phyloP scores from a whole-genome alignment of 2,113 vertebrate species.

The Proterorhinus semilunaris region DNA sequence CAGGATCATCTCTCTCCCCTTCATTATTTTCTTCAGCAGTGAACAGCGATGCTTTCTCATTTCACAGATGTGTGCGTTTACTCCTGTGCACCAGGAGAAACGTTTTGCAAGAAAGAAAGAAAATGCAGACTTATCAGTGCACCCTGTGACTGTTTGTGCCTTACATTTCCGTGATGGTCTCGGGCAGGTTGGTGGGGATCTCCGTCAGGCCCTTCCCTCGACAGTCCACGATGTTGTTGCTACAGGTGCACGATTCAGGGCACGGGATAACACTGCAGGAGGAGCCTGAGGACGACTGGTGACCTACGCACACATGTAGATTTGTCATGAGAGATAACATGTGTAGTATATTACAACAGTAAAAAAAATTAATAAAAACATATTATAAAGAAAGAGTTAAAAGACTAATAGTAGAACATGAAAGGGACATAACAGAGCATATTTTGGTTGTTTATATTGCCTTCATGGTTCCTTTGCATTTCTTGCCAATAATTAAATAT shows the following conservation, averaged over 20 bases:
- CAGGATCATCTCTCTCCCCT: slow-evolving; percentile 50
- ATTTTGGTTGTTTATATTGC: background rate
- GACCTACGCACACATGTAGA: slow-evolving; percentile 75
- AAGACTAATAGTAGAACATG: too few species aligned
- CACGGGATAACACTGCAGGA: slow-evolving; percentile 97
- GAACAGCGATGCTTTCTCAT: slow-evolving; percentile 68
- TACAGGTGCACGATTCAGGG: slow-evolving; percentile 92
- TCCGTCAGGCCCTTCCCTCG: slow-evolving; percentile 93
- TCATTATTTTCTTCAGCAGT: slow-evolving; percentile 63
- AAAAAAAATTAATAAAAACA: too few species aligned
- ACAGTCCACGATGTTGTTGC: slow-evolving; percentile 98
- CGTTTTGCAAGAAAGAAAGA: slow-evolving; percentile 36
- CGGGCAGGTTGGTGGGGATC: slow-evolving; percentile 95
- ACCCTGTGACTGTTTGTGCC: slow-evolving; percentile 12
- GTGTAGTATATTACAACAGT: too few species aligned
- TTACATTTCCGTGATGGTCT: slow-evolving; percentile 99
- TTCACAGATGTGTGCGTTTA: slow-evolving; percentile 74
- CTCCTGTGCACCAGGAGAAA: slow-evolving; percentile 45
- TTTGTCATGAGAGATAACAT: slow-evolving; percentile 8
- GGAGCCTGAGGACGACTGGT: slow-evolving; percentile 84
- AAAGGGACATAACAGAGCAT: too few species aligned
- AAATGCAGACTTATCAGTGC: slow-evolving; percentile 37
- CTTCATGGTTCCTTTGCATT: background rate
- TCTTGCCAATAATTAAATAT: too few species aligned
- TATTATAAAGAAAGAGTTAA: too few species aligned